These are phyloP conservation scores for Gastrophryne carolinensis DNA, from an alignment of 2,797 vertebrate species.

Conservation along the genomic window DNA sequence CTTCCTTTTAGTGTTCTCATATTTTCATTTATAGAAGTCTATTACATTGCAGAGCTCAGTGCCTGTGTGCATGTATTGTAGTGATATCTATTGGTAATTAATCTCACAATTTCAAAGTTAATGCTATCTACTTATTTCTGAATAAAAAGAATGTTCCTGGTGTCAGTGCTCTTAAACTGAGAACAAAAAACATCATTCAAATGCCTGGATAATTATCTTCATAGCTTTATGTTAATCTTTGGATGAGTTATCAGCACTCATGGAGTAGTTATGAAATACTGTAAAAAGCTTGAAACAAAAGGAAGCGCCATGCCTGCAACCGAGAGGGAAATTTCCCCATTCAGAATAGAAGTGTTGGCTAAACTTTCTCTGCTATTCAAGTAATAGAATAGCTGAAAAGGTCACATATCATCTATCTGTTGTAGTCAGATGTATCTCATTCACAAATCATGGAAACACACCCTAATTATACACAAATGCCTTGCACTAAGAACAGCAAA, in stretches of 20 bases:
- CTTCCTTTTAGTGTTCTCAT: too few species aligned
- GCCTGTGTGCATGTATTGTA: not conserved
- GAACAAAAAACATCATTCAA: not conserved
- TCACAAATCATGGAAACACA: conserved; percentile 6
- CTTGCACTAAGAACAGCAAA: not conserved
- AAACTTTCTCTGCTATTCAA: not conserved
- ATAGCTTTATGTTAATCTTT: not conserved
- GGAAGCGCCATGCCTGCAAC: not conserved
- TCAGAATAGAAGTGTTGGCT: not conserved
- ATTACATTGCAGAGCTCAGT: too few species aligned
- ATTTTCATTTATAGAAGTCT: too few species aligned
- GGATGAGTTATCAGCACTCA: not conserved
- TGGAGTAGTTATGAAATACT: not conserved
- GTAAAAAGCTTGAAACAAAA: not conserved
- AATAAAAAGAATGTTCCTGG: not conserved
- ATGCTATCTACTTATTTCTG: not conserved
- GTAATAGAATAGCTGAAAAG: conserved; percentile 10
- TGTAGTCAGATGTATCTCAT: conserved; percentile 6
- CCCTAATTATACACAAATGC: conserved; percentile 12
- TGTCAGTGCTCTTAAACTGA: not conserved
- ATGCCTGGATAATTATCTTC: too few species aligned
- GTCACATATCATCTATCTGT: conserved; percentile 4
- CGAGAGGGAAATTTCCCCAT: not conserved
- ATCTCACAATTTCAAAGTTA: not conserved
- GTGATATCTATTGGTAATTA: not conserved